Evolutionary conservation across 2,113 vertebrate genomes (phyloP).

Genomic region (Rhabdomys dilectus): DNA sequence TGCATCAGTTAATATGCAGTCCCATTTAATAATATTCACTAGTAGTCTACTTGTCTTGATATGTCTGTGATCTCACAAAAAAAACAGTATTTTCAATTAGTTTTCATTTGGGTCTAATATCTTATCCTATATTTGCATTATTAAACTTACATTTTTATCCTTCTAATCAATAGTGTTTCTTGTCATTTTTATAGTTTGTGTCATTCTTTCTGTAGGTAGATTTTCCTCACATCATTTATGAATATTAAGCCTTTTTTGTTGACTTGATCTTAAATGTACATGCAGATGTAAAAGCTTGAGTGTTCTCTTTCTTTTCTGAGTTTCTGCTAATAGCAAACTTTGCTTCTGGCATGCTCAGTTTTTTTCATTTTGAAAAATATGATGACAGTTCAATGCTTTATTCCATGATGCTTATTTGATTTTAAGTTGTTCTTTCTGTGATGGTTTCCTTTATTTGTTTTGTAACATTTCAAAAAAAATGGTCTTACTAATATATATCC

Average conservation of each 20-base stretch:
- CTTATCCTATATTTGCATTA: neutral
- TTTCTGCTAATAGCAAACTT: neutral
- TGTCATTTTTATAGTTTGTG: neutral
- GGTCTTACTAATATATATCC: neutral
- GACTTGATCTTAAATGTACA: neutral
- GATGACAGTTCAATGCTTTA: neutral
- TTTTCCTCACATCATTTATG: neutral
- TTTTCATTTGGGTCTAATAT: neutral
- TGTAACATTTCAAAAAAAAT: neutral
- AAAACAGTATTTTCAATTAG: neutral
- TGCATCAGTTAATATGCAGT: neutral
- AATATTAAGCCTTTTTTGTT: neutral
- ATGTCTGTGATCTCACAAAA: neutral
- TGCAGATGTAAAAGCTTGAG: neutral
- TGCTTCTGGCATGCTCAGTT: neutral
- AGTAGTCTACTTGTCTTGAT: neutral
- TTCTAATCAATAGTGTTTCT: neutral
- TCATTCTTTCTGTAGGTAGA: neutral
- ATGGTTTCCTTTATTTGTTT: neutral
- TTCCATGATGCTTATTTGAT: neutral
- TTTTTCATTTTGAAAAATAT: constrained; percentile 26
- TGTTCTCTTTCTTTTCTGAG: neutral
- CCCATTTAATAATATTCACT: neutral
- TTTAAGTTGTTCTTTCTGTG: neutral
- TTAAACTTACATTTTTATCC: neutral